These are phyloP conservation scores for Philhelius pedissequus DNA, from an alignment of 2,888 invertebrate species.

Conservation along the genomic window DNA sequence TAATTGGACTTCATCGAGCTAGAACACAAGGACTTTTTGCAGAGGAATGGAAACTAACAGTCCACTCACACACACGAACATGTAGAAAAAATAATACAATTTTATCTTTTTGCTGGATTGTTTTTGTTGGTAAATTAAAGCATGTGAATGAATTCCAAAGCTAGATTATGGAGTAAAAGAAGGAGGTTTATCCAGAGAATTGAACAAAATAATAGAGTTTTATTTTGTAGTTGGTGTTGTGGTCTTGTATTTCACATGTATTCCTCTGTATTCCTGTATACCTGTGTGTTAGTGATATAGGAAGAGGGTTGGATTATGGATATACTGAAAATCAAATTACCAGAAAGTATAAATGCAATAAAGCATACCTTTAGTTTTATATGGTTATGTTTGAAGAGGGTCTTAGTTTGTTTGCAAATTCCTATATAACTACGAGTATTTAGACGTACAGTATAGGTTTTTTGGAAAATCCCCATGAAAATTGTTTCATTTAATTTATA, in stretches of 20 bases:
- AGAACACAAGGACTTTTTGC: background rate
- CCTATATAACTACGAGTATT: background rate
- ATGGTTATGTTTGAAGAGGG: background rate
- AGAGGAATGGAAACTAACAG: background rate
- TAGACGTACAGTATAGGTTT: background rate
- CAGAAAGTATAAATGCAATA: constrained; percentile 7
- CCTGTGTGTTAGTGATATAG: background rate
- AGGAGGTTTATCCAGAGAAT: background rate
- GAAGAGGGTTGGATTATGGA: background rate
- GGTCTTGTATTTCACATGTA: background rate
- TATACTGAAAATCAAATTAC: constrained; percentile 20
- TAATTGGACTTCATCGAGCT: constrained; percentile 18
- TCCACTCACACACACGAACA: background rate
- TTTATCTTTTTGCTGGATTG: background rate
- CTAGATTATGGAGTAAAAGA: background rate
- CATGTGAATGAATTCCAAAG: constrained; percentile 13
- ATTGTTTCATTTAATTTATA: background rate
- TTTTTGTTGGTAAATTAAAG: constrained; percentile 4
- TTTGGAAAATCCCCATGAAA: background rate
- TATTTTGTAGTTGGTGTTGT: background rate
- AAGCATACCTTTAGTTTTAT: background rate
- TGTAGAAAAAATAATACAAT: background rate
- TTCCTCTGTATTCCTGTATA: background rate
- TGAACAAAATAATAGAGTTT: background rate
- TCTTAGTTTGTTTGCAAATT: background rate